Evolutionary conservation across 2,797 vertebrate genomes (phyloP).

Genomic region (Bovichtus variegatus): DNA sequence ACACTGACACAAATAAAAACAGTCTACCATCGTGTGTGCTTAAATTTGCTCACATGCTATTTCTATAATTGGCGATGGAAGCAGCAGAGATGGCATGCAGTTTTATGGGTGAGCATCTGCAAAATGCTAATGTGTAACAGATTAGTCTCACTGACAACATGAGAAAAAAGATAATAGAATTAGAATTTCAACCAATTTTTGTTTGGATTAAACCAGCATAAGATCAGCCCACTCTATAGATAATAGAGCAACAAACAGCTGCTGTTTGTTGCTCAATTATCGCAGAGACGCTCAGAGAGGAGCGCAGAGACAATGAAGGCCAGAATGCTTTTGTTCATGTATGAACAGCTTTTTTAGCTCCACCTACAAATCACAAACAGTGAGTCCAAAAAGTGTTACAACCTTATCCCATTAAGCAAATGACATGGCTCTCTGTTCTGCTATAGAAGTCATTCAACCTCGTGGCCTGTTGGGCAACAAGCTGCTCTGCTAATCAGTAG

Average conservation of each 20-base stretch:
- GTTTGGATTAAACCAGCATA: constrained; percentile 27
- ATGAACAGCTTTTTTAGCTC: constrained; percentile 33
- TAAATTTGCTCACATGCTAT: constrained; percentile 41
- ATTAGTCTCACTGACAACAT: constrained; percentile 46
- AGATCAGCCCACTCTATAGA: constrained; percentile 5
- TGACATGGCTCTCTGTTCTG: constrained; percentile 62
- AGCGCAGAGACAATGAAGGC: neutral
- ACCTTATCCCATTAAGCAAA: constrained; percentile 75
- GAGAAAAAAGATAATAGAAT: constrained; percentile 31
- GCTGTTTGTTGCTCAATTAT: too few species aligned
- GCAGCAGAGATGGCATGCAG: constrained; percentile 11
- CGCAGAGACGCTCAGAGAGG: too few species aligned
- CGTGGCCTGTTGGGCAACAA: constrained; percentile 70
- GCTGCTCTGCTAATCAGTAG: constrained; percentile 76
- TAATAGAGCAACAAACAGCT: neutral
- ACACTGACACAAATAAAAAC: neutral
- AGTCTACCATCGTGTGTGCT: constrained; percentile 15
- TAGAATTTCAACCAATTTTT: constrained; percentile 18
- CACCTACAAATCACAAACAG: constrained; percentile 43
- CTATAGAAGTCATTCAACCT: constrained; percentile 73
- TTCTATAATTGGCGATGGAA: constrained; percentile 43
- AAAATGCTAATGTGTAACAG: constrained; percentile 45
- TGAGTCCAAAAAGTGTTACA: constrained; percentile 39
- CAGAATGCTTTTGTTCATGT: constrained; percentile 25
- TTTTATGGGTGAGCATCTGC: constrained; percentile 40